Evolutionary conservation across 2,888 invertebrate species (phyloP).

Genomic region (Clepsis dumicolana): DNA sequence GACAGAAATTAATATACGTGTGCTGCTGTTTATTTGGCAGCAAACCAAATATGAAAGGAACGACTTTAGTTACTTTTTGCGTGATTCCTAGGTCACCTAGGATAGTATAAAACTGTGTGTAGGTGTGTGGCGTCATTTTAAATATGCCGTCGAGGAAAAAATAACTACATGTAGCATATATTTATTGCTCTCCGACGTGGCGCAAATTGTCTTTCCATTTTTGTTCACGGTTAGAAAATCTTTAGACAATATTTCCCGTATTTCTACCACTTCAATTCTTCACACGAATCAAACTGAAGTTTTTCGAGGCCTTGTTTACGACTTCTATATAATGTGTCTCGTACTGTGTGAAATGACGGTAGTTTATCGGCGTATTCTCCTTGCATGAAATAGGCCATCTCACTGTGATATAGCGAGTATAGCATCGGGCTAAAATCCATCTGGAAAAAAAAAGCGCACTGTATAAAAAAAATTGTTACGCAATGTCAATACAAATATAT

Average conservation of each 20-base stretch:
- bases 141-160: slow-evolving; percentile 16
- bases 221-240: slow-evolving; percentile 14
- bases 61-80: slow-evolving; percentile 15
- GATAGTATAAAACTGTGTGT: slow-evolving; percentile 9
- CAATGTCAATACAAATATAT: too few species aligned
- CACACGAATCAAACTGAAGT: slow-evolving; percentile 12
- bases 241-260: slow-evolving; percentile 4
- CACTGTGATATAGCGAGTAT: slow-evolving; percentile 5
- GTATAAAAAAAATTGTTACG: too few species aligned
- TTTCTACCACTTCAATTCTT: slow-evolving; percentile 22
- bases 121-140: slow-evolving; percentile 13
- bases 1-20: slow-evolving; percentile 5
- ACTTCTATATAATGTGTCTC: slow-evolving; percentile 13
- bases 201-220: slow-evolving; percentile 8
- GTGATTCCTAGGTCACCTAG: slow-evolving; percentile 11
- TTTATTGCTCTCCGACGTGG: slow-evolving; percentile 9
- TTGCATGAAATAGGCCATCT: slow-evolving; percentile 18
- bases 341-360: slow-evolving; percentile 13
- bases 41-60: slow-evolving; percentile 15
- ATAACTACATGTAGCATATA: background rate
- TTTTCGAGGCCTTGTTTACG: slow-evolving; percentile 11
- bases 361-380: slow-evolving; percentile 15
- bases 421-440: slow-evolving; percentile 16
- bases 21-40: slow-evolving; percentile 10
- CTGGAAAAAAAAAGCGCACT: too few species aligned